A percentile compares a stretch with the other conserved stretches of the same genome.
These are phyloP conservation scores for Trichogramma pretiosum DNA, from an alignment of 1,140 invertebrate species.

Conservation along the genomic window DNA sequence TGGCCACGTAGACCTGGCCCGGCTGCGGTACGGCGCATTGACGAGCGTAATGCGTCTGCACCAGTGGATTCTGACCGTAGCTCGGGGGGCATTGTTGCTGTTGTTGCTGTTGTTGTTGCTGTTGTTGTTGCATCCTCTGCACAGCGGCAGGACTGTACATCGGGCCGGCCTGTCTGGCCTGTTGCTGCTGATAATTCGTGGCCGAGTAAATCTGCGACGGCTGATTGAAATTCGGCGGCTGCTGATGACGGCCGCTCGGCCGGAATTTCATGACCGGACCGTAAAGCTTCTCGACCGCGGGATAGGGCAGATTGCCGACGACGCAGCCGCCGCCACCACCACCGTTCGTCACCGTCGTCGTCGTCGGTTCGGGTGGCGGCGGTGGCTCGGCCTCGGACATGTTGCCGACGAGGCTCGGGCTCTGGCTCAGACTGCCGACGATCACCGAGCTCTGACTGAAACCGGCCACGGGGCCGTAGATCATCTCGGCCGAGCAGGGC, in stretches of 20 bases:
- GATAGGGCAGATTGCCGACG: constrained; percentile 16
- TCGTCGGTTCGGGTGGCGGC: constrained; percentile 21
- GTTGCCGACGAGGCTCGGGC: too few relatives aligned
- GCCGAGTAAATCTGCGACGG: constrained; percentile 40
- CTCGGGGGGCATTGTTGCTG: neutral
- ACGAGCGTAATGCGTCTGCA: constrained; percentile 22
- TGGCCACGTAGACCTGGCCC: constrained; percentile 7
- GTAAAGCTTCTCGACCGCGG: constrained; percentile 32
- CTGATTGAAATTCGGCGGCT: constrained; percentile 28
- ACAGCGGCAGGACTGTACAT: constrained; percentile 35
- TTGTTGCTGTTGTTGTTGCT: constrained; percentile 8
- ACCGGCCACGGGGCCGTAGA: constrained; percentile 39
- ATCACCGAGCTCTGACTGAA: constrained; percentile 36
- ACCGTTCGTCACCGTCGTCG: neutral
- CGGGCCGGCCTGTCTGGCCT: constrained; percentile 22
- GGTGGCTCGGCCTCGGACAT: constrained; percentile 24
- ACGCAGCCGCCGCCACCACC: constrained; percentile 21
- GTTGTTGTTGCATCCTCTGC: constrained; percentile 31
- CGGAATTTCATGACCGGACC: constrained; percentile 41
- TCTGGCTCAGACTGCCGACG: constrained; percentile 29
- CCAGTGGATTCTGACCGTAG: constrained; percentile 15
- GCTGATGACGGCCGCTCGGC: neutral
- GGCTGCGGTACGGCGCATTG: constrained; percentile 5
- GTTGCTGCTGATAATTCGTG: constrained; percentile 25
- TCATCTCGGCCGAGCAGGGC: too few relatives aligned